Percentiles rank a stretch among this genome's conserved stretches.
Conservation (phyloP, 2,797 vertebrate genomes). For the Pipistrellus kuhlii region DNA sequence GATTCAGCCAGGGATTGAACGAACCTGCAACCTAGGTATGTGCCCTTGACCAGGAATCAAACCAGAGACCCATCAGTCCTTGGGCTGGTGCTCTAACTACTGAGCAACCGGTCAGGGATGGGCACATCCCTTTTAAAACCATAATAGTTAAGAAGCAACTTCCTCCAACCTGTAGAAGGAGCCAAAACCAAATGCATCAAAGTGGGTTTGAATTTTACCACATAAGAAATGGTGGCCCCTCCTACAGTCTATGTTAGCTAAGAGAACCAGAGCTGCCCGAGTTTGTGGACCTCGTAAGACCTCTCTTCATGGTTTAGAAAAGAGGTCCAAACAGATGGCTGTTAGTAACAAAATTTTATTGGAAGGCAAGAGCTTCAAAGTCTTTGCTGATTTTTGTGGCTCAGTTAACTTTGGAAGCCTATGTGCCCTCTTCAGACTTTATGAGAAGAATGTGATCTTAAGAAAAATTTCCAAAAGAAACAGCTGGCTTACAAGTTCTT, state of each 20-base stretch:
- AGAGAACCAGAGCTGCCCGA: neutral
- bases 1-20: neutral
- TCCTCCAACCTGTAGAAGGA: neutral
- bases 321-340: neutral
- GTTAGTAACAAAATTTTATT: constrained; percentile 24
- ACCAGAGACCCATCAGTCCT: neutral
- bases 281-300: neutral
- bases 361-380: constrained; percentile 4
- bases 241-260: neutral
- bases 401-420: constrained; percentile 2
- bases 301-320: constrained; percentile 33
- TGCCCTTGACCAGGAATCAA: neutral
- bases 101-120: neutral
- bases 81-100: neutral
- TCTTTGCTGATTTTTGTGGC: neutral
- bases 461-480: constrained; percentile 36
- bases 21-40: neutral
- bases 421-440: neutral
- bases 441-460: constrained; percentile 21
- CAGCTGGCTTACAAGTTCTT: constrained; percentile 32
- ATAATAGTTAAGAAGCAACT: neutral
- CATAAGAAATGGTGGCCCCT: neutral
- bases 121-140: neutral
- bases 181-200: neutral
- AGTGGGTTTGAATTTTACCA: constrained; percentile 42